Conservation (phyloP, 2,113 vertebrate species). For the Otis tarda region DNA sequence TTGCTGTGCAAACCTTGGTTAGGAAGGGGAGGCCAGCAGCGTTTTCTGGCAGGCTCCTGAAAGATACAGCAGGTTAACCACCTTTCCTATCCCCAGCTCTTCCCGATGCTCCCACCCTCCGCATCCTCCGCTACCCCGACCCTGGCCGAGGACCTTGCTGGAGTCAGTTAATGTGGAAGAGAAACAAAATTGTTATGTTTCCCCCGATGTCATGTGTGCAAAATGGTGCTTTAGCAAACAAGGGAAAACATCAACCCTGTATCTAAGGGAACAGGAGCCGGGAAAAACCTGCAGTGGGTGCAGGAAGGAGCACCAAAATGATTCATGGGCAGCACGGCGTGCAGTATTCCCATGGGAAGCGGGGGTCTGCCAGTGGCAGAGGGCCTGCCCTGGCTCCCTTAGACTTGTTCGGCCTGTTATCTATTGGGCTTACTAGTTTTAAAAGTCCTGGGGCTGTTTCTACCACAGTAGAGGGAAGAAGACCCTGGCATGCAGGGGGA, state of each 20-base stretch:
- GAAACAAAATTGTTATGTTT: background rate
- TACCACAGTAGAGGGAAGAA: background rate
- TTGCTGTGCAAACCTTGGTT: conserved; percentile 10
- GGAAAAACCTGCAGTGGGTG: background rate
- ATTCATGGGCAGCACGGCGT: background rate
- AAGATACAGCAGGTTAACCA: background rate
- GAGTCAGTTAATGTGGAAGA: background rate
- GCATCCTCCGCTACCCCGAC: rapidly evolving
- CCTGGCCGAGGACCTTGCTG: background rate
- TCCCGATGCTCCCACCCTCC: rapidly evolving
- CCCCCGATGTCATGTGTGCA: rapidly evolving
- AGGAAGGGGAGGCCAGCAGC: background rate
- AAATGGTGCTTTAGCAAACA: background rate
- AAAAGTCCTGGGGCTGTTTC: conserved; percentile 14
- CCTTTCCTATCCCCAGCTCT: background rate
- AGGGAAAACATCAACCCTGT: background rate
- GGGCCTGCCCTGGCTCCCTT: background rate
- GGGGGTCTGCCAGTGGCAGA: background rate
- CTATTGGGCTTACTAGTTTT: background rate
- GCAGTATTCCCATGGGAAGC: background rate
- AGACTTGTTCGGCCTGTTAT: background rate
- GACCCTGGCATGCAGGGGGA: background rate
- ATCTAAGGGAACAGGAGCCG: background rate
- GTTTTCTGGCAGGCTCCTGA: background rate
- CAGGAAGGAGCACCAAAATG: background rate